A percentile compares a stretch with the other conserved stretches of the same genome.
These are phyloP conservation scores for Elaphurus davidianus DNA, from an alignment of 2,113 vertebrate genomes.

Conservation along the genomic window DNA sequence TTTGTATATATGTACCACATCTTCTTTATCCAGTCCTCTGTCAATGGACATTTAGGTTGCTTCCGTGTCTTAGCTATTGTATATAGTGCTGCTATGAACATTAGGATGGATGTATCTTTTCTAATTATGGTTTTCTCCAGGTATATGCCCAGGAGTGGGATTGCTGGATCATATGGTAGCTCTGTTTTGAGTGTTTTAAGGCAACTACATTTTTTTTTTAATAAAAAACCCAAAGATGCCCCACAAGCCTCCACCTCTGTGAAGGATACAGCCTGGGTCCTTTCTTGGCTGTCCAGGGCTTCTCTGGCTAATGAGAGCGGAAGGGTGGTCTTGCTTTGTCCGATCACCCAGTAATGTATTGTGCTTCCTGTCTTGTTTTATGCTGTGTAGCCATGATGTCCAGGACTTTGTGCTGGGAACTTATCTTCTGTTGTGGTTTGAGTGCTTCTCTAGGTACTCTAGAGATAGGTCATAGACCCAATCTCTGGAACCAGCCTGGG, in stretches of 20 bases:
- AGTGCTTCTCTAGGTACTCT: not conserved
- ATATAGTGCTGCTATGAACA: not conserved
- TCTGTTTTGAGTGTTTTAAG: not conserved
- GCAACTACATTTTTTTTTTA: not conserved
- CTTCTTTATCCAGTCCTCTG: not conserved
- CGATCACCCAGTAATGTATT: accelerated
- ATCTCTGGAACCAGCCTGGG: accelerated
- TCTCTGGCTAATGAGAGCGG: accelerated
- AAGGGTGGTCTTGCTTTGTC: accelerated
- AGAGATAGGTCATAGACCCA: accelerated
- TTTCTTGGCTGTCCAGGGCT: accelerated
- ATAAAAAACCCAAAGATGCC: not conserved
- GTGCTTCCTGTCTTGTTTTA: not conserved
- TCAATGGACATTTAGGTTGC: not conserved
- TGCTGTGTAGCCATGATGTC: not conserved
- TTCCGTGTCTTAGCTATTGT: not conserved
- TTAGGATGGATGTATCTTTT: not conserved
- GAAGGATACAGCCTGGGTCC: accelerated
- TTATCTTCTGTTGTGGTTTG: accelerated
- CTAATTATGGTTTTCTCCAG: not conserved
- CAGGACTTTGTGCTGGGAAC: not conserved
- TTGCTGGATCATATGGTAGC: not conserved
- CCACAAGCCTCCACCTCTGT: accelerated
- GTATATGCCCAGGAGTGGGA: not conserved
- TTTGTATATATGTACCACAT: not conserved